Evolutionary conservation across 2,113 vertebrate species (phyloP), one percentile per base, ranked within the genome.

Genomic region (Pygoscelis antarcticus): DNA sequence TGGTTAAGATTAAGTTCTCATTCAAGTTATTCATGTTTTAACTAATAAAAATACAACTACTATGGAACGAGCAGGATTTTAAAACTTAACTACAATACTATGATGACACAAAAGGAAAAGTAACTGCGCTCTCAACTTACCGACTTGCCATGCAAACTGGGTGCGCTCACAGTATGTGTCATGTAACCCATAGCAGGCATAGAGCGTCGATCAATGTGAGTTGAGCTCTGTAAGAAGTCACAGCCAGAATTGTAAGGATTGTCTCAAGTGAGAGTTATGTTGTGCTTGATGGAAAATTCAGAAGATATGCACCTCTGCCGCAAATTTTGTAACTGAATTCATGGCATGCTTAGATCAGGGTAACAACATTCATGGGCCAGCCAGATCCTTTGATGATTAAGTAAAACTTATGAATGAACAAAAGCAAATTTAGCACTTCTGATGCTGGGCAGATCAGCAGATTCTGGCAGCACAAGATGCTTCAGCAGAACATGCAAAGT

Each of bases 161-260:
- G 99, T 30, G 99, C 99, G 13, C 99, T 99, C 98, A 99, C 99
- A 2, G 99, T 99, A 96, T 99, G 99, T 6, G 99, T 99, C 99
- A 99, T 99, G 97, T 99, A 99, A 90, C 99, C 99, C 99, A 99
- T 99, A 72, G 99, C 94, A 83, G 99, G 99, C 98, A 99, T 99
- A 68, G 99, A 99, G 94, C 99, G 98, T 20, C 99, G 99, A 90
- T 99, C 99, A 51, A 98, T 61, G n/a, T 99, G 99, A 44, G 98
- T 98, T 11, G 98, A 97, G 81, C 98, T 98, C 99, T 99, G 98
- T 16, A 91, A 93, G 65, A 91, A 97, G 75, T 36, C 94, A 88
- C 68, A 96, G 89, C 25, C 90, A 92, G 19, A 74, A 51, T 1
- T 38, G 4, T 80, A 20, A 94, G 80, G 49, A 52, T 14, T 49